These are phyloP conservation scores for Oryzias dopingdopingensis DNA, from an alignment of 2,797 vertebrate species.

Conservation along the genomic window DNA sequence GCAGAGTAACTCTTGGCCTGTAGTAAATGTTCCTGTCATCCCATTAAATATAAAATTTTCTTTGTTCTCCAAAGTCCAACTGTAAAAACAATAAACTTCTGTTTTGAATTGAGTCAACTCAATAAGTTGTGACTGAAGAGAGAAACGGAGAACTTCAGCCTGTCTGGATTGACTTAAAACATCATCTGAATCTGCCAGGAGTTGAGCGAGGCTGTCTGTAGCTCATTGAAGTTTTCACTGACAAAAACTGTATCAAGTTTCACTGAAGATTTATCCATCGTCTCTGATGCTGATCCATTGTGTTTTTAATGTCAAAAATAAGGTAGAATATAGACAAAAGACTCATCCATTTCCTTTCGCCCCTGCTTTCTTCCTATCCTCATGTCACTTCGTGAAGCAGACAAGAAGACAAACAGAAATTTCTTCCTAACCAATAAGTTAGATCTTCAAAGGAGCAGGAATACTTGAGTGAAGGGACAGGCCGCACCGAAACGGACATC, in stretches of 20 bases:
- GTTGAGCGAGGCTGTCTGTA: constrained; percentile 64
- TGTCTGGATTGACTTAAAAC: constrained; percentile 80
- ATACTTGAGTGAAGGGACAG: constrained; percentile 59
- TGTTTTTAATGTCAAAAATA: constrained; percentile 76
- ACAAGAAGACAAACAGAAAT: constrained; percentile 72
- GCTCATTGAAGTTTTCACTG: constrained; percentile 77
- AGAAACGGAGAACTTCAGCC: constrained; percentile 46
- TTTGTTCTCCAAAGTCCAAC: constrained; percentile 28
- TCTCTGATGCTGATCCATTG: constrained; percentile 72
- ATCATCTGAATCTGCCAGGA: constrained; percentile 69
- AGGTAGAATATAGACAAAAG: constrained; percentile 63
- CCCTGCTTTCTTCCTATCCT: constrained; percentile 62
- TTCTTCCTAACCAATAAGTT: constrained; percentile 70
- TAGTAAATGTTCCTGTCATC: constrained; percentile 36
- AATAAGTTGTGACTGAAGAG: constrained; percentile 44
- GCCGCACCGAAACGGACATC: constrained; percentile 68
- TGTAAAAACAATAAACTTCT: constrained; percentile 36
- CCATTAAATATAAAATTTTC: constrained; percentile 38
- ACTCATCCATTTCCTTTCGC: constrained; percentile 34
- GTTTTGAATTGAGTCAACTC: constrained; percentile 40
- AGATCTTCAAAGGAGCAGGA: constrained; percentile 73
- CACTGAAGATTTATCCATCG: constrained; percentile 77
- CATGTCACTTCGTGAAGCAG: constrained; percentile 72
- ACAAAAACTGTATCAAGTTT: constrained; percentile 77
- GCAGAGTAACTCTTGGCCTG: constrained; percentile 25